A percentile compares a stretch with the other conserved stretches of the same genome.
Conservation (phyloP, 2,113 vertebrate genomes). For the Eupsittula cactorum region DNA sequence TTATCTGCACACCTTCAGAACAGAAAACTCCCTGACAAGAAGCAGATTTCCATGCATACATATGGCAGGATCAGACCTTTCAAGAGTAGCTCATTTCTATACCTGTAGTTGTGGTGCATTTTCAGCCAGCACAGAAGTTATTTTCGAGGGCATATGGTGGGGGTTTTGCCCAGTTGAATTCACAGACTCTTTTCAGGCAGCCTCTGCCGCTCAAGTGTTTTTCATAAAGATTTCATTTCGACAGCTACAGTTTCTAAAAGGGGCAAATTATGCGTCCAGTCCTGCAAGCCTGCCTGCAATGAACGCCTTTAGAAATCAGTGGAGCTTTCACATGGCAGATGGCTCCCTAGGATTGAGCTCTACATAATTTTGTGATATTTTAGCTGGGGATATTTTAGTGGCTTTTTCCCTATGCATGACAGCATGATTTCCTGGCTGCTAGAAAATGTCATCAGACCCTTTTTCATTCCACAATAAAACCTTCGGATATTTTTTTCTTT, state of each 20-base stretch:
- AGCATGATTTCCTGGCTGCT: slow-evolving; percentile 54
- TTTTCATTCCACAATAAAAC: slow-evolving; percentile 29
- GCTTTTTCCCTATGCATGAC: slow-evolving; percentile 59
- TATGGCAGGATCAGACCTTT: background rate
- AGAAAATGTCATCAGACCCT: slow-evolving; percentile 59
- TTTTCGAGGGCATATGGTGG: background rate
- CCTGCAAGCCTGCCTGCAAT: slow-evolving; percentile 32
- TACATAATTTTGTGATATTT: slow-evolving; percentile 61
- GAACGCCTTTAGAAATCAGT: slow-evolving; percentile 39
- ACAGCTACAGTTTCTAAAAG: slow-evolving; percentile 39
- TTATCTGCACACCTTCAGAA: background rate
- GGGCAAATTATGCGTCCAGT: slow-evolving; percentile 60
- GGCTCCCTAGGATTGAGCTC: slow-evolving; percentile 48
- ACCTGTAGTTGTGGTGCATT: background rate
- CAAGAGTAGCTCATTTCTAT: background rate
- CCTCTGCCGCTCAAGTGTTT: background rate
- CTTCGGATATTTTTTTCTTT: background rate
- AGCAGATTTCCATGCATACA: background rate
- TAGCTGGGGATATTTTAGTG: slow-evolving; percentile 65
- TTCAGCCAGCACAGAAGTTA: background rate
- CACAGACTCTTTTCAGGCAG: background rate
- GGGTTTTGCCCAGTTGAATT: background rate
- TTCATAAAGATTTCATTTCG: background rate
- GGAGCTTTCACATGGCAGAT: slow-evolving; percentile 66
- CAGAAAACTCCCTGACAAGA: background rate